Base-by-base conservation (phyloP, 2,797 vertebrate species). In the Chiloscyllium punctatum region DNA sequence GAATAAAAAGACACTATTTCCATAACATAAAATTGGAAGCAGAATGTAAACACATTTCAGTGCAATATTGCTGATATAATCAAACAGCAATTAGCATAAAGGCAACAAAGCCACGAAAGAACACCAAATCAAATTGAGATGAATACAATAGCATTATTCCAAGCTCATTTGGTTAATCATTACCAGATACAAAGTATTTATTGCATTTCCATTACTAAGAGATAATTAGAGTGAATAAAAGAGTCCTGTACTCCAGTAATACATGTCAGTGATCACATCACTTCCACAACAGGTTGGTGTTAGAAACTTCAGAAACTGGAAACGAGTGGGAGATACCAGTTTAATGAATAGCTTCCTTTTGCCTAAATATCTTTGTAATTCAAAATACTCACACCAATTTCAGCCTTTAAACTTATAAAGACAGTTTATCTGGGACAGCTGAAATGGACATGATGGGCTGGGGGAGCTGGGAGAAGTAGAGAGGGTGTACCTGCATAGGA, bases 161-260 rank as follows among this genome's bases (percentile, higher is more conserved):
- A 94, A 96, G 96, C 96, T 96, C 95, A 95, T 1, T 53, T 95
- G 27, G 96, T 95, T 96, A 96, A 97, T 96, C n/a, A 94, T 95
- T 95, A 96, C 95, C 96, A 96, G 96, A 48, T 95, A 96, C 84
- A 96, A 77, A 96, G 96, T 96, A 96, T 96, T 96, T 97, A 95
- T 96, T 96, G 96, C 96, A 96, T 97, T 96, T 95, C 72, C 74
- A 96, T 2, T 94, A 27, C 68, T 37, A 72, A 72, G 66, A 42
- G 48, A 33, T n/a, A 51, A 48, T 18, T 53, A 72, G 7, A 77
- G 18, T 23, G 66, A 95, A 51, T 74, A 77, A 72, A 53, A 91
- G 48, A 16, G 1, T 74, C 69, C 30, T 57, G 15, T 77, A 18
- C 33, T 91, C 33, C 88, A n/a, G 51, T 91, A 91, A 21, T 91